Evolutionary conservation across 2,888 invertebrate species (phyloP), one percentile per base, ranked within the genome.

Genomic region (Orchesella flavescens): DNA sequence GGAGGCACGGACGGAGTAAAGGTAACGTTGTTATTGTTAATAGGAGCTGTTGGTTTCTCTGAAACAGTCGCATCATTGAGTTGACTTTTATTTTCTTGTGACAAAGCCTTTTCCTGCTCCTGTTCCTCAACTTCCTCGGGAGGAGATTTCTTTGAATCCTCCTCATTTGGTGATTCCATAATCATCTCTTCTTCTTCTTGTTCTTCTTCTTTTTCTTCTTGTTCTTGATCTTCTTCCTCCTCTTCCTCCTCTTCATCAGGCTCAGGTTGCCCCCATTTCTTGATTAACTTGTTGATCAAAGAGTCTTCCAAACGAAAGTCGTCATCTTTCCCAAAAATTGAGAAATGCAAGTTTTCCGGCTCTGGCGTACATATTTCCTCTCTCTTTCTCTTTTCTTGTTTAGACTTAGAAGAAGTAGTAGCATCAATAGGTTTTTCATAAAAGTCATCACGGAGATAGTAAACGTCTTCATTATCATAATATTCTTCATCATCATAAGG

Each of bases 381-480:
- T 7, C 2, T 34, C 34, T 34, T 34, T 34, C 34, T 17, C 5
- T 12, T 21, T 23, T 55, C 1, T 49, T 46, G 13, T 57, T 71
- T 21, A n/a, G 49, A 34, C n/a, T n/a, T n/a, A n/a, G n/a, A n/a
- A n/a, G n/a, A n/a, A n/a, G n/a, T n/a, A n/a, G n/a, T 34, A 7
- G 7, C 2, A 7, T 53, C 34, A n/a, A 24, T 24, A 34, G 34
- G 34, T 15, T 44, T 55, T 43, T 76, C 76, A 44, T 66, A 76
- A 46, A 76, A 76, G 17, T 76, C 76, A 3, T 53, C 57, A 21
- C 57, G 21, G 9, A 53, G 19, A 57, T 76, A 76, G 44, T 43
- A 76, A 17, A 76, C 57, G 43, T 76, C 76, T 13, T 76, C 76
- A n/a, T 57, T 21, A 23, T 76, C 76, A 59, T 34, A 76, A n/a